phyloP scores from a whole-genome alignment of 1,140 invertebrate species.

The Hyles vespertilio region DNA sequence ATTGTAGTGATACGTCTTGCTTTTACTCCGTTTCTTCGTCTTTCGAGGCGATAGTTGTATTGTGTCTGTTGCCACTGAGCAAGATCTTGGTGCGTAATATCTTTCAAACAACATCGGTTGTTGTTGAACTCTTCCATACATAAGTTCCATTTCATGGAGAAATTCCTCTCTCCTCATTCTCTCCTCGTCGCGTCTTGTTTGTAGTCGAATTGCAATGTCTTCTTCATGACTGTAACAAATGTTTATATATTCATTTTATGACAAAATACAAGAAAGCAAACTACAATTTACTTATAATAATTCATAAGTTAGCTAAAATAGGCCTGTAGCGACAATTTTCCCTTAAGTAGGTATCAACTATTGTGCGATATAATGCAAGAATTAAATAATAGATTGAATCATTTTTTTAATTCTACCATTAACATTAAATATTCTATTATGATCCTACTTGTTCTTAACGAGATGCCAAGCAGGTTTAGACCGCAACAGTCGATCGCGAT shows the following conservation, averaged over 20 bases:
- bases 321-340: too few relatives aligned
- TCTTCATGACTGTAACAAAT: constrained; percentile 77
- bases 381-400: too few relatives aligned
- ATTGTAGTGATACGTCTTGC: constrained; percentile 42
- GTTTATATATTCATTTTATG: too few relatives aligned
- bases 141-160: constrained; percentile 82
- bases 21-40: constrained; percentile 37
- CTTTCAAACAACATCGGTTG: constrained; percentile 84
- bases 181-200: constrained; percentile 80
- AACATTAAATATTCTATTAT: too few relatives aligned
- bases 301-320: too few relatives aligned
- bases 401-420: too few relatives aligned
- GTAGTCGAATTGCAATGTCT: constrained; percentile 80
- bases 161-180: constrained; percentile 80
- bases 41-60: constrained; percentile 53
- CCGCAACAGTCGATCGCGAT: constrained; percentile 77
- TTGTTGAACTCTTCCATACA: constrained; percentile 81
- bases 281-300: too few relatives aligned
- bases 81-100: constrained; percentile 78
- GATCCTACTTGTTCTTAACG: constrained; percentile 75
- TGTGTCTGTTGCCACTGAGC: constrained; percentile 36
- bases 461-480: constrained; percentile 83
- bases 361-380: too few relatives aligned
- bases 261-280: too few relatives aligned
- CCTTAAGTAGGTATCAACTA: too few relatives aligned